phyloP scores from a whole-genome alignment of 2,797 vertebrate species.

The Periophthalmus magnuspinnatus region DNA sequence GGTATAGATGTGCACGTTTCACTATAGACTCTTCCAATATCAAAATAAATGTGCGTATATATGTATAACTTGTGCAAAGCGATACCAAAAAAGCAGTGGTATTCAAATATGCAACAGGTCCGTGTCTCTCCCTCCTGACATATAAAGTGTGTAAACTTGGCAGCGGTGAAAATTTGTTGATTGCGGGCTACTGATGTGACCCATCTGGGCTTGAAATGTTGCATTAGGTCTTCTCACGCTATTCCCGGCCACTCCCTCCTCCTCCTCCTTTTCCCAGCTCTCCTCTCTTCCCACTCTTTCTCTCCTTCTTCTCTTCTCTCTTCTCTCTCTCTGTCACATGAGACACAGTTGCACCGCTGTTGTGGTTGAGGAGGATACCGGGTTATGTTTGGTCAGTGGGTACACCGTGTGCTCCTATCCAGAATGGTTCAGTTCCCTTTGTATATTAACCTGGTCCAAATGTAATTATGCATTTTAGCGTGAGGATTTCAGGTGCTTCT shows the following conservation, averaged over 20 bases:
- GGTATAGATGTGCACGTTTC: neutral
- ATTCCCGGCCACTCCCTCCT: slow-evolving; percentile 63
- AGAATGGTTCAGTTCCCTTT: slow-evolving; percentile 32
- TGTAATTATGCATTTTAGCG: neutral
- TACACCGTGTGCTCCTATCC: slow-evolving; percentile 10
- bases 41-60: neutral
- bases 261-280: slow-evolving; percentile 36
- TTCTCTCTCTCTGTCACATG: slow-evolving; percentile 61
- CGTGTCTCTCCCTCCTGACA: slow-evolving; percentile 55
- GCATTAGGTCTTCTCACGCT: slow-evolving; percentile 78
- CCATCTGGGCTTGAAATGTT: slow-evolving; percentile 74
- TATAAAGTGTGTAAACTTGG: slow-evolving; percentile 72
- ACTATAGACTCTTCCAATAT: neutral
- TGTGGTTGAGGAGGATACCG: slow-evolving; percentile 64
- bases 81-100: slow-evolving; percentile 18
- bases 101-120: slow-evolving; percentile 44
- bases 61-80: slow-evolving; percentile 22
- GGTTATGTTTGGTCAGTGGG: slow-evolving; percentile 45
- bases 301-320: slow-evolving; percentile 30
- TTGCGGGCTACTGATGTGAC: slow-evolving; percentile 77
- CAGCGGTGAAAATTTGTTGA: slow-evolving; percentile 70
- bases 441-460: slow-evolving; percentile 18
- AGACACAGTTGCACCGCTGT: slow-evolving; percentile 68
- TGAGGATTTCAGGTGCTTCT: neutral
- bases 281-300: slow-evolving; percentile 17